These are phyloP conservation scores for Theodoxus fluviatilis DNA, from an alignment of 2,888 invertebrate genomes.

Conservation along the genomic window DNA sequence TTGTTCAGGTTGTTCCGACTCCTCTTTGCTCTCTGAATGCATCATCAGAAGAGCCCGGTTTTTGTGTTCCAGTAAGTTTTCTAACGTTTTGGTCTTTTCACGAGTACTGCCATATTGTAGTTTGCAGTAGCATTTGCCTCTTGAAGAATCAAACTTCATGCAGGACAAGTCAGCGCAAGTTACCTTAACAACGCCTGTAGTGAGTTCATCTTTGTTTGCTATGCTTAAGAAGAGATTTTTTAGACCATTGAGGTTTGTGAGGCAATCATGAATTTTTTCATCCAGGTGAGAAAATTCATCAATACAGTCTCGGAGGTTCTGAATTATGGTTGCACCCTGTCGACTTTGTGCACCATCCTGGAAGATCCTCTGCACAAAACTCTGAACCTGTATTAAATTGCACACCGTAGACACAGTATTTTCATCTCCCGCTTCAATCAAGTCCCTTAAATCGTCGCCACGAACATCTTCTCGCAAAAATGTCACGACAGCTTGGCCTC, in stretches of 20 bases:
- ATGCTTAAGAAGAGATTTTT: constrained; percentile 10
- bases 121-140: neutral
- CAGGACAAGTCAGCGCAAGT: constrained; percentile 9
- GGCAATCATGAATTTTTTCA: constrained; percentile 15
- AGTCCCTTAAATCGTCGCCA: too few species aligned
- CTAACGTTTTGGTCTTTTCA: neutral
- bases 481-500: too few species aligned
- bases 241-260: constrained; percentile 20
- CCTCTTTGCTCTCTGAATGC: constrained; percentile 19
- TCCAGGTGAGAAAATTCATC: too few species aligned
- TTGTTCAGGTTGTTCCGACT: neutral
- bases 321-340: too few species aligned
- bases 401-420: too few species aligned
- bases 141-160: constrained; percentile 12
- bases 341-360: too few species aligned
- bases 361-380: too few species aligned
- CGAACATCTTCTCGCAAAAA: too few species aligned
- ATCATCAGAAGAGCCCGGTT: constrained; percentile 23
- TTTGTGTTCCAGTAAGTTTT: constrained; percentile 18
- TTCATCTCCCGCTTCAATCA: too few species aligned
- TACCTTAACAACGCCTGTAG: constrained; percentile 18
- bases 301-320: too few species aligned
- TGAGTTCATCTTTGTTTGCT: constrained; percentile 23
- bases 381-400: too few species aligned
- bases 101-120: constrained; percentile 12